Conservation (phyloP, 2,888 invertebrate genomes). For the Conops quadrifasciatus region DNA sequence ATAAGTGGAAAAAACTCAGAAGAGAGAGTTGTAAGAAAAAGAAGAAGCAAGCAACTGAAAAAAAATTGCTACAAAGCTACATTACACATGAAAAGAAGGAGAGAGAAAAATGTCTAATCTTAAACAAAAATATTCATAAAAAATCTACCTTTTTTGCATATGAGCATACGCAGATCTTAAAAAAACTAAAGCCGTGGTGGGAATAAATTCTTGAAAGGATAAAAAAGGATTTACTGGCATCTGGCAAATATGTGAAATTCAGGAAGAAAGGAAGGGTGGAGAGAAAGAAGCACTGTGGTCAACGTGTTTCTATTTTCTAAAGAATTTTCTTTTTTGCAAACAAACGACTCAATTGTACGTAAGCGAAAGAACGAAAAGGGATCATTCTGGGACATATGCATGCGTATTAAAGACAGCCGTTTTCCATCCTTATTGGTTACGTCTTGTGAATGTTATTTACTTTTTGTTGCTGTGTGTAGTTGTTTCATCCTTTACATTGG, state of each 20-base stretch:
- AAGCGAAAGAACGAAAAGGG: not conserved
- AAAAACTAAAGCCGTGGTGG: not conserved
- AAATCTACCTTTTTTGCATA: constrained; percentile 16
- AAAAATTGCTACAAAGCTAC: too few relatives aligned
- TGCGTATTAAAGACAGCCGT: not conserved
- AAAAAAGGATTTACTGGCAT: constrained; percentile 30
- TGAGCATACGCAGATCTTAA: not conserved
- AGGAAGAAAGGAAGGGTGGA: constrained; percentile 5
- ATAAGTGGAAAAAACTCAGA: constrained; percentile 54
- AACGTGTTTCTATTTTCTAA: not conserved
- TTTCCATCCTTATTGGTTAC: not conserved
- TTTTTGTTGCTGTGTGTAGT: constrained; percentile 8
- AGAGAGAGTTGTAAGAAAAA: constrained; percentile 45
- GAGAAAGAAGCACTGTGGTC: too few relatives aligned
- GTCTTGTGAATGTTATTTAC: not conserved
- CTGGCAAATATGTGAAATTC: not conserved
- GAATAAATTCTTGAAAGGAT: constrained; percentile 29
- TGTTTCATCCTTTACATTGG: constrained; percentile 6
- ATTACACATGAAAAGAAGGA: not conserved
- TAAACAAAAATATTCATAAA: not conserved
- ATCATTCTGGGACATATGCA: constrained; percentile 9
- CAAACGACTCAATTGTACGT: not conserved
- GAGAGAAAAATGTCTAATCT: not conserved
- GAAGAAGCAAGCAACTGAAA: constrained; percentile 19
- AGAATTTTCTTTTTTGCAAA: not conserved